Evolutionary conservation across 2,113 vertebrate species (phyloP).

Genomic region (Ciconia stormi): DNA sequence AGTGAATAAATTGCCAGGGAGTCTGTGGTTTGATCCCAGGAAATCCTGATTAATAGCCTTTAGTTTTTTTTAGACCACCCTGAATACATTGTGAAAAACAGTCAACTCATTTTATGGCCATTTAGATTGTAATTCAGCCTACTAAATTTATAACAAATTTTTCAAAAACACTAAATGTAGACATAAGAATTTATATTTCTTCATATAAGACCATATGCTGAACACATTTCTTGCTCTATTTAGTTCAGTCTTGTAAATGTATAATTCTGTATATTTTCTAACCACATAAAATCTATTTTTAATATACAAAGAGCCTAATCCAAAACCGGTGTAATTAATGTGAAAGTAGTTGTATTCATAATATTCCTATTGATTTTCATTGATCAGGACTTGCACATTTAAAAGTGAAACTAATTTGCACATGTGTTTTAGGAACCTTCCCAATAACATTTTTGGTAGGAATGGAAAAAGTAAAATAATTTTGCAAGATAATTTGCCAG

Average conservation of each 20-base stretch:
- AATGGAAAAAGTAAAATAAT: not conserved
- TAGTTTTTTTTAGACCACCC: constrained; percentile 70
- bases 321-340: not conserved
- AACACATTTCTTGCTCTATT: constrained; percentile 6
- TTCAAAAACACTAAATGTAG: not conserved
- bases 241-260: not conserved
- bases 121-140: constrained; percentile 61
- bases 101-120: constrained; percentile 67
- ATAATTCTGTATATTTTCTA: not conserved
- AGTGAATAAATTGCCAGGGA: constrained; percentile 54
- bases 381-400: not conserved
- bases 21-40: constrained; percentile 74
- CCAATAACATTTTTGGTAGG: not conserved
- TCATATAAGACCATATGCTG: not conserved
- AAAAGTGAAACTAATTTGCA: not conserved
- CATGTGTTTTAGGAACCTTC: not conserved
- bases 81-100: constrained; percentile 66
- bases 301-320: not conserved
- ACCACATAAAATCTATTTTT: not conserved
- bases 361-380: not conserved
- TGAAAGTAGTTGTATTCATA: not conserved
- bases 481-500: not conserved
- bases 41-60: constrained; percentile 78
- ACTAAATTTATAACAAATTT: constrained; percentile 39
- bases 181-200: constrained; percentile 26